These are phyloP conservation scores for Tricholauxania praeusta DNA, from an alignment of 2,888 invertebrate species.

Conservation along the genomic window DNA sequence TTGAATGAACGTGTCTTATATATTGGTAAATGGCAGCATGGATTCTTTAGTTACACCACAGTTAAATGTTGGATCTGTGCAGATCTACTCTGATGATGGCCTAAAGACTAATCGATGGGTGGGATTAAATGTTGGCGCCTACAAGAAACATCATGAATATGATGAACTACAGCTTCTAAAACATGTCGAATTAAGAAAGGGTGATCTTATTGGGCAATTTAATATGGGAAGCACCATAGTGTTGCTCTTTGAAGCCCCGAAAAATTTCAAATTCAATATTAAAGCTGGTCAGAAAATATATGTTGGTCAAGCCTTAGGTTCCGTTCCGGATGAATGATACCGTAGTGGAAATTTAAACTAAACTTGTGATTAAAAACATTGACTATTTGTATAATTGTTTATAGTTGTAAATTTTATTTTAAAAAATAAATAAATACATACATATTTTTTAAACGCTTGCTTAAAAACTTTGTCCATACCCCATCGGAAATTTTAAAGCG, in stretches of 20 bases:
- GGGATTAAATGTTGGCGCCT: conserved; percentile 67
- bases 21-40: conserved; percentile 90
- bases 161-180: conserved; percentile 69
- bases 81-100: conserved; percentile 86
- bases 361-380: background rate
- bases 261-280: conserved; percentile 81
- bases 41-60: conserved; percentile 97
- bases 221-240: conserved; percentile 98
- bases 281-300: conserved; percentile 75
- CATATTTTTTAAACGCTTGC: no score
- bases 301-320: conserved; percentile 72
- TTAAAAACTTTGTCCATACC: no score
- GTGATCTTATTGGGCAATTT: conserved; percentile 94
- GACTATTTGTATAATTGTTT: no score
- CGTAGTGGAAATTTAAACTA: conserved; percentile 66
- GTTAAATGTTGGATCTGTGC: conserved; percentile 96
- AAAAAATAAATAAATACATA: no score
- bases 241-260: conserved; percentile 94
- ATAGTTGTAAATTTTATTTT: no score
- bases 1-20: conserved; percentile 95
- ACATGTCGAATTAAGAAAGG: conserved; percentile 73
- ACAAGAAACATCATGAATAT: conserved; percentile 65
- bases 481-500: no score
- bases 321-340: conserved; percentile 23
- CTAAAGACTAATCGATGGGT: conserved; percentile 82